These are phyloP conservation scores for Notoglanidium macrostoma DNA, from an alignment of 2,797 vertebrate genomes.

Conservation along the genomic window DNA sequence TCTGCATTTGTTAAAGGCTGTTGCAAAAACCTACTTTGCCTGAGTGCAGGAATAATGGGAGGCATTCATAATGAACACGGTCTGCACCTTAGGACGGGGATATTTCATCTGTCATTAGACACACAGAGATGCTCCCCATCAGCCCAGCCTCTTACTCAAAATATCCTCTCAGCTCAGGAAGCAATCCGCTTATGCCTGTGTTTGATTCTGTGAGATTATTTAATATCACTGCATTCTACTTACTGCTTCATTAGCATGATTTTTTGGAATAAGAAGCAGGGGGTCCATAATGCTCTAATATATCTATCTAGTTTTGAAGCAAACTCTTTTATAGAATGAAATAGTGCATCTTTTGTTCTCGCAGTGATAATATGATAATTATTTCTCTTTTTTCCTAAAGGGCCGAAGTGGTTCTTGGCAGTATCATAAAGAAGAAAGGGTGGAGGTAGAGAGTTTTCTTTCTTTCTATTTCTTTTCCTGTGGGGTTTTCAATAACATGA, in stretches of 20 bases:
- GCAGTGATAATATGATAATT: slow-evolving; percentile 11
- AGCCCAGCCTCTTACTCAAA: slow-evolving; percentile 23
- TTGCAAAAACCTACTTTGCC: not conserved
- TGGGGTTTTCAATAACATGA: not conserved
- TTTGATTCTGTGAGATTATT: slow-evolving; percentile 34
- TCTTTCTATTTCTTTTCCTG: not conserved
- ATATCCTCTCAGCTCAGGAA: slow-evolving; percentile 33
- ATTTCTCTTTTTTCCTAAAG: slow-evolving; percentile 63
- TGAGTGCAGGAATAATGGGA: slow-evolving; percentile 36
- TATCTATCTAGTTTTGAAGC: not conserved
- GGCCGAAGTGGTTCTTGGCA: slow-evolving; percentile 89
- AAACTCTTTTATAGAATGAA: not conserved
- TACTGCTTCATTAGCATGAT: slow-evolving; percentile 48
- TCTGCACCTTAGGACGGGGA: slow-evolving; percentile 50
- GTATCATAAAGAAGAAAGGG: slow-evolving; percentile 93
- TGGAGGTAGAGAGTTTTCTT: slow-evolving; percentile 82
- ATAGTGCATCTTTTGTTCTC: not conserved
- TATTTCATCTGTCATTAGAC: slow-evolving; percentile 58
- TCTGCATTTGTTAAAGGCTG: slow-evolving; percentile 2
- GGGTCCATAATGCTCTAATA: slow-evolving; percentile 30
- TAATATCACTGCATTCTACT: slow-evolving; percentile 28
- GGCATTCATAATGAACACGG: slow-evolving; percentile 57
- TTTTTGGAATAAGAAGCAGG: slow-evolving; percentile 31
- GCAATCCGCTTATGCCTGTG: slow-evolving; percentile 3
- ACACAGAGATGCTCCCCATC: slow-evolving; percentile 4